A percentile compares a stretch with the other conserved stretches of the same genome.
These are phyloP conservation scores for Pristionchus entomophagus DNA, from an alignment of 2,888 invertebrate genomes.

Conservation along the genomic window DNA sequence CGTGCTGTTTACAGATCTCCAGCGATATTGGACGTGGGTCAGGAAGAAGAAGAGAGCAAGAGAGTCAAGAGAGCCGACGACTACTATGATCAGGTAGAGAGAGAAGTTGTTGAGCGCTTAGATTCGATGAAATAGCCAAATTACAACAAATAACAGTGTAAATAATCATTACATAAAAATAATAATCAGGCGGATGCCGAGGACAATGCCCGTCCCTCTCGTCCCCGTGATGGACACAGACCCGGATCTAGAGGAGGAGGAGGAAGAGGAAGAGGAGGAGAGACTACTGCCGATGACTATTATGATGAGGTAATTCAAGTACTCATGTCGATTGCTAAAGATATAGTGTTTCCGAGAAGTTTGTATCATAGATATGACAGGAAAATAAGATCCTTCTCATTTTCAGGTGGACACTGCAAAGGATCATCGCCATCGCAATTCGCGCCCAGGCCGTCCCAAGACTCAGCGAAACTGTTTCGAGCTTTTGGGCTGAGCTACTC, in stretches of 20 bases:
- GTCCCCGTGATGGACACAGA: neutral
- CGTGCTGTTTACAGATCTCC: neutral
- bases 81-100: slow-evolving; percentile 37
- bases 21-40: neutral
- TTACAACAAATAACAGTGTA: too few species aligned
- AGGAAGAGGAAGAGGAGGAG: neutral
- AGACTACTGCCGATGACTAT: slow-evolving; percentile 3
- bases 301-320: slow-evolving; percentile 21
- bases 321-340: neutral
- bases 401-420: neutral
- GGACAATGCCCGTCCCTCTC: neutral
- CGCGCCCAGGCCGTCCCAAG: slow-evolving; percentile 10
- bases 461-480: slow-evolving; percentile 31
- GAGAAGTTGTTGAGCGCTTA: neutral
- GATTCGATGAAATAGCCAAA: too few species aligned
- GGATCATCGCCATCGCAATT: neutral
- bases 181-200: slow-evolving; percentile 27
- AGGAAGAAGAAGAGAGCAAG: neutral
- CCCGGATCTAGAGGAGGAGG: neutral
- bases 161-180: too few species aligned
- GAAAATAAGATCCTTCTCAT: neutral
- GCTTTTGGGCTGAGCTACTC: neutral
- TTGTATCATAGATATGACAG: neutral
- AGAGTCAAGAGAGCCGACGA: slow-evolving; percentile 39
- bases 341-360: neutral